Conservation (phyloP, 2,113 vertebrate genomes). For the Etheostoma spectabile region DNA sequence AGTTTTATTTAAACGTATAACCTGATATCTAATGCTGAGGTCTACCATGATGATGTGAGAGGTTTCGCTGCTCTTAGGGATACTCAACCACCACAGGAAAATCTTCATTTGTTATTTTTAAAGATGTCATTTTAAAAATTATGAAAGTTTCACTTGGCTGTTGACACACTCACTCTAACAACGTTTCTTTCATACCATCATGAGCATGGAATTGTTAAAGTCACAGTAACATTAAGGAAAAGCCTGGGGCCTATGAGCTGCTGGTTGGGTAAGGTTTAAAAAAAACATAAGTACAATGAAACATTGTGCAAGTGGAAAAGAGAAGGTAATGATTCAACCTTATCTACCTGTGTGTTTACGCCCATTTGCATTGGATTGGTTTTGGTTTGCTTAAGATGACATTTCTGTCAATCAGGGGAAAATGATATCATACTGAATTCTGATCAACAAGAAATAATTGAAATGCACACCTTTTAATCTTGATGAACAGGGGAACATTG, state of each 20-base stretch:
- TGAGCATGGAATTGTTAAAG: not conserved
- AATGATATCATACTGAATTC: not conserved
- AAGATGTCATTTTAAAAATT: constrained; percentile 32
- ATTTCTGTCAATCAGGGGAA: not conserved
- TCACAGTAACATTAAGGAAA: not conserved
- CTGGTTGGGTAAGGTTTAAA: not conserved
- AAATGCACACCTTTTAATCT: not conserved
- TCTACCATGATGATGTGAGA: not conserved
- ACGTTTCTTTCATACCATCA: constrained; percentile 19
- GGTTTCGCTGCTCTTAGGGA: not conserved
- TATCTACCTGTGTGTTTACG: not conserved
- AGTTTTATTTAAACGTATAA: not conserved
- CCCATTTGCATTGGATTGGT: not conserved
- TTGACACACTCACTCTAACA: constrained; percentile 1
- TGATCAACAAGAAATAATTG: not conserved
- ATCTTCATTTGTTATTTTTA: not conserved
- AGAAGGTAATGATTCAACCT: constrained; percentile 32
- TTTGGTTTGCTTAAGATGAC: not conserved
- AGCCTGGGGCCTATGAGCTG: not conserved
- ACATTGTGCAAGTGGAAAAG: constrained; percentile 29
- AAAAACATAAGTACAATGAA: constrained; percentile 21
- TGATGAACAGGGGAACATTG: not conserved
- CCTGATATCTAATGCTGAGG: not conserved
- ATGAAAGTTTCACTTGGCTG: constrained; percentile 15
- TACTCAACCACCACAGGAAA: not conserved